Evolutionary conservation across 2,797 vertebrate genomes (phyloP).

Genomic region (Peromyscus nudipes): DNA sequence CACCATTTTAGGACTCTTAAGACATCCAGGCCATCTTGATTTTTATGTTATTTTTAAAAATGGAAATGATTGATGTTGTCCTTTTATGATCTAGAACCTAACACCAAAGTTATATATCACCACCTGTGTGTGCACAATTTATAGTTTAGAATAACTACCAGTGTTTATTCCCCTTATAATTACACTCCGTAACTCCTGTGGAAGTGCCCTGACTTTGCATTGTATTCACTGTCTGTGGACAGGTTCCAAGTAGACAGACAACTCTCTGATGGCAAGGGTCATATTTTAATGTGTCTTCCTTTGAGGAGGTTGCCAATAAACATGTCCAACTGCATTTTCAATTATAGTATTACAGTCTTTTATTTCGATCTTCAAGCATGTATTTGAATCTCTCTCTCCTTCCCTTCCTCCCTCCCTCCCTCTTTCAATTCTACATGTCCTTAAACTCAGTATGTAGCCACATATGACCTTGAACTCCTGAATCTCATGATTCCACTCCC

Average conservation of each 20-base stretch:
- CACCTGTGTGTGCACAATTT: not conserved
- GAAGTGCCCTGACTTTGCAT: not conserved
- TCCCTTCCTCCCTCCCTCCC: not conserved
- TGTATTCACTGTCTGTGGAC: constrained; percentile 15
- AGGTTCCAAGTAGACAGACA: constrained; percentile 19
- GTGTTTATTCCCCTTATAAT: not conserved
- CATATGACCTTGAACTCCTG: not conserved
- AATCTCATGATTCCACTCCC: not conserved
- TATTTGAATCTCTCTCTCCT: not conserved
- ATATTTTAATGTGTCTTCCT: constrained; percentile 1
- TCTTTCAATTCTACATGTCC: not conserved
- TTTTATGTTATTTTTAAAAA: constrained; percentile 13
- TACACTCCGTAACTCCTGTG: not conserved
- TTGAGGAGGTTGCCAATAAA: constrained; percentile 48
- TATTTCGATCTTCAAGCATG: constrained; percentile 28
- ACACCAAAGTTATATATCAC: not conserved
- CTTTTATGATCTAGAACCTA: constrained; percentile 27
- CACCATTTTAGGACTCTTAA: constrained; percentile 12
- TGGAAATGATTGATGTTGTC: not conserved
- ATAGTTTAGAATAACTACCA: not conserved
- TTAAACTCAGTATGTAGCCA: not conserved
- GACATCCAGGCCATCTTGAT: not conserved
- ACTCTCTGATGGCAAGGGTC: constrained; percentile 40
- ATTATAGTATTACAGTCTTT: constrained; percentile 53
- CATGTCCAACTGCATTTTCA: not conserved